A percentile compares a stretch with the other conserved stretches of the same genome.
Evolutionary conservation across 2,888 invertebrate species (phyloP).

Genomic region (Thecocarcelia acutangulata): DNA sequence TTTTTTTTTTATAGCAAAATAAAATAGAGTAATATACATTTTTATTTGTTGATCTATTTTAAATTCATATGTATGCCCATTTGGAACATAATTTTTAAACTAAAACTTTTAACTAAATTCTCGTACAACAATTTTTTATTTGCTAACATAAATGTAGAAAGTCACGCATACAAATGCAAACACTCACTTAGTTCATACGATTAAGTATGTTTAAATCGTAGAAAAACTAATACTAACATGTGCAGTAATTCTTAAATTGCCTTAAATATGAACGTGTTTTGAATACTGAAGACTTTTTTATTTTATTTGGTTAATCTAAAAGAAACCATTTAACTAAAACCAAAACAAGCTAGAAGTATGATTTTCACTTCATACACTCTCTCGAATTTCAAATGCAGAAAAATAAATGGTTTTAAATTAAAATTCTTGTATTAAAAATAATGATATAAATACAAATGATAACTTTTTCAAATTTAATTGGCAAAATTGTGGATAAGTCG

Average conservation of each 20-base stretch:
- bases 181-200: not conserved
- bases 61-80: too few species aligned
- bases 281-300: slow-evolving; percentile 41
- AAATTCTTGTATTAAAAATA: too few species aligned
- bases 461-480: too few species aligned
- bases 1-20: too few species aligned
- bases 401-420: too few species aligned
- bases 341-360: not conserved
- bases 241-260: slow-evolving; percentile 63
- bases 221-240: slow-evolving; percentile 59
- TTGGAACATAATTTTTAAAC: slow-evolving; percentile 14
- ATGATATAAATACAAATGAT: too few species aligned
- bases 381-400: too few species aligned
- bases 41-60: too few species aligned
- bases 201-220: slow-evolving; percentile 50
- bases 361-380: too few species aligned
- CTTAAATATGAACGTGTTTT: slow-evolving; percentile 62
- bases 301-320: slow-evolving; percentile 6
- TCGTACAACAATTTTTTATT: slow-evolving; percentile 18
- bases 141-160: not conserved
- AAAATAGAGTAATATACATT: too few species aligned
- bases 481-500: too few species aligned
- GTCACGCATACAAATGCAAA: not conserved
- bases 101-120: slow-evolving; percentile 32
- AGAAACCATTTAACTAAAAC: slow-evolving; percentile 18